Base-by-base conservation (phyloP, 2,797 vertebrate species). In the Myotis planiceps region DNA sequence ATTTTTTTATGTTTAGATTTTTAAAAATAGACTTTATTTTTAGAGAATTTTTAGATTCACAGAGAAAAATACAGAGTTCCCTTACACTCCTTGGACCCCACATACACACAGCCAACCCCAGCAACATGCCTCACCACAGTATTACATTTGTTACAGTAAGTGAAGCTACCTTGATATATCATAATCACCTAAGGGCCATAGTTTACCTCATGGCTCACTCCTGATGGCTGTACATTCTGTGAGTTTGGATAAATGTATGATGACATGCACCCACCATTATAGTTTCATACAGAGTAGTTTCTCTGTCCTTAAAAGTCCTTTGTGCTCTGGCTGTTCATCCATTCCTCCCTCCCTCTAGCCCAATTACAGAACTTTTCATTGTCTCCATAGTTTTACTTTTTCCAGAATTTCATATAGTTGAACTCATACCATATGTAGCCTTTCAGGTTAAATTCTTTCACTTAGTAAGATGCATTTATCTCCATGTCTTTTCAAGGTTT, bases 401-500 rank as follows among this genome's bases (percentile, higher is more conserved):
- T 53, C 27, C 19, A 86, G n/a, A 72, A 55, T 82, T 23, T 71
- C 23, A 27, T 88, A 21, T 25, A 42, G 25, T 71, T 39, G 51
- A 19, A 60, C 45, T 63, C n/a, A 47, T 51, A 29, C 9, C n/a
- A 8, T 65, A n/a, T 55, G 4, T n/a, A 47, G 5, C 32, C 71
- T 76, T 93, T 83, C 49, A 60, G 9, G 79, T 58, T 86, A 19
- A 51, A 32, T 63, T 79, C 29, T 55, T 86, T 79, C 23, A 34
- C 32, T 80, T 80, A 86, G 37, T 79, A 55, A 47, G 45, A n/a
- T 32, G 19, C 66, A 74, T 47, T 81, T 68, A 58, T 19, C n/a
- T 90, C 15, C 25, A 18, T 79, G 53, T 66, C 45, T 90, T 85
- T 66, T 55, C n/a, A 29, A 42, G n/a, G 12, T 34, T 91, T 69